A percentile compares a stretch with the other conserved stretches of the same genome.
Evolutionary conservation across 2,797 vertebrate genomes (phyloP).

Genomic region (Mareca strepera): DNA sequence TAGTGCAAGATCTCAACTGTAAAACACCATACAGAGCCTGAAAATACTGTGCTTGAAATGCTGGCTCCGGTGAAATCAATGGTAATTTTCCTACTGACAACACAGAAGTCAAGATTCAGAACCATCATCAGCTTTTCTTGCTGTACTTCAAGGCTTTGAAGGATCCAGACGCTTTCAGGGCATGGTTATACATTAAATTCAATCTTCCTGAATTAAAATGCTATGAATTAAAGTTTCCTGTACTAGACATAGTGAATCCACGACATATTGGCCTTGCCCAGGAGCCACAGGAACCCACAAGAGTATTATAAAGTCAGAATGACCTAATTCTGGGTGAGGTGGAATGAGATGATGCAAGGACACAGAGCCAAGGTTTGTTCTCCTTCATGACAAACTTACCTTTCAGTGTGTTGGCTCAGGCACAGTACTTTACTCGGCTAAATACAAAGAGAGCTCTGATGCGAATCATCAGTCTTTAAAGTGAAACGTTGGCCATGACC

Average conservation of each 20-base stretch:
- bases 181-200: not conserved
- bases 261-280: not conserved
- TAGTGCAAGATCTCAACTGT: not conserved
- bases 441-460: not conserved
- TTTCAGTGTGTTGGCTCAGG: constrained; percentile 1
- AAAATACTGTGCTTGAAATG: not conserved
- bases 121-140: not conserved
- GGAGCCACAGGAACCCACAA: not conserved
- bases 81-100: constrained; percentile 29
- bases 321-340: constrained; percentile 11
- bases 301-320: constrained; percentile 13
- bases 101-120: not conserved
- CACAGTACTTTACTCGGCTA: not conserved
- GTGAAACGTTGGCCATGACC: not conserved
- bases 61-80: not conserved
- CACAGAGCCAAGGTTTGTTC: not conserved
- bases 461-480: not conserved
- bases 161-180: not conserved
- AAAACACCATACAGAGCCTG: not conserved
- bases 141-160: constrained; percentile 15
- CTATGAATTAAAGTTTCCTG: constrained; percentile 7
- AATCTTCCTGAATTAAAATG: constrained; percentile 18
- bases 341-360: not conserved
- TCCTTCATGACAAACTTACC: not conserved
- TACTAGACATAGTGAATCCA: not conserved